These are phyloP conservation scores for Monochamus alternatus DNA, from an alignment of 2,888 invertebrate species.

Conservation along the genomic window DNA sequence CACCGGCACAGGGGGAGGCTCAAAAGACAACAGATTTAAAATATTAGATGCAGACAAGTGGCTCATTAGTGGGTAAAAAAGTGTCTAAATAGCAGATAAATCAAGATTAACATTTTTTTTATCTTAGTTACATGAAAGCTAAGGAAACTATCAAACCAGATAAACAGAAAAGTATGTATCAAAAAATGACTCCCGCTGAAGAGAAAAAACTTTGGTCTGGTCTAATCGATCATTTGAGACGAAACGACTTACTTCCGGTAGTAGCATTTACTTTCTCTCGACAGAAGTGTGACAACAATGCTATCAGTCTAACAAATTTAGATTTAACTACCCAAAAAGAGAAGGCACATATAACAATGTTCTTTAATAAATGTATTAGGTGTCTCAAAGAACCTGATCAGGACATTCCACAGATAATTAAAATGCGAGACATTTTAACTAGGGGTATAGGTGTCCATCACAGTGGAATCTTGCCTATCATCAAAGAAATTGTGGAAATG, in stretches of 20 bases:
- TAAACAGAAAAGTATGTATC: conserved; percentile 44
- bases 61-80: conserved; percentile 75
- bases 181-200: conserved; percentile 73
- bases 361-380: conserved; percentile 88
- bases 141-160: conserved; percentile 58
- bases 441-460: conserved; percentile 98
- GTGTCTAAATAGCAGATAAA: no score
- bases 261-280: conserved; percentile 96
- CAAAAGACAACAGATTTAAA: conserved; percentile 83
- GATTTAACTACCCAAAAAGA: conserved; percentile 90
- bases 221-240: conserved; percentile 86
- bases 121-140: conserved; percentile 58
- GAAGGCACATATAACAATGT: conserved; percentile 87
- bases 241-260: conserved; percentile 90
- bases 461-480: conserved; percentile 96
- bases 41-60: conserved; percentile 88
- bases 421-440: conserved; percentile 81
- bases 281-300: conserved; percentile 83
- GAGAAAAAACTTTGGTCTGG: conserved; percentile 89
- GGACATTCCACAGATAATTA: conserved; percentile 87
- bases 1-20: conserved; percentile 85
- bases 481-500: conserved; percentile 99
- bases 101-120: background rate
- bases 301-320: conserved; percentile 73
- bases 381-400: conserved; percentile 86